Evolutionary conservation across 2,113 vertebrate genomes (phyloP).

Genomic region (Ailuropoda melanoleuca): DNA sequence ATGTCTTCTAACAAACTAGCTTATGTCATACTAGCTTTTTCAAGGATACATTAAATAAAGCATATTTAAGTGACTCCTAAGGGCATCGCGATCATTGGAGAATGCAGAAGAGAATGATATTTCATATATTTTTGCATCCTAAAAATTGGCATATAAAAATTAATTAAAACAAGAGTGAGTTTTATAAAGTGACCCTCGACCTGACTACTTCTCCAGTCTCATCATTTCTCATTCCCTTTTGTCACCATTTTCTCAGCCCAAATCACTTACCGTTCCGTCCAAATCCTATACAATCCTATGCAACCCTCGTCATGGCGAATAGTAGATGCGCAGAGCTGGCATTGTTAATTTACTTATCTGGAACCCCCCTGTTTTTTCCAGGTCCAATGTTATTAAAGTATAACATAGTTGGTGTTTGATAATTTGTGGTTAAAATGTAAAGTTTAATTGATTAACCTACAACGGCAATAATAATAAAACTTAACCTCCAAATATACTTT

Average conservation of each 20-base stretch:
- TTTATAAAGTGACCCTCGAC: background rate
- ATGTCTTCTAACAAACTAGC: background rate
- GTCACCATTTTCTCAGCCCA: background rate
- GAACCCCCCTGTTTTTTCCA: background rate
- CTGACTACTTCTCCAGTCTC: background rate
- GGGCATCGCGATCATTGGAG: background rate
- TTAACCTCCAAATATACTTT: background rate
- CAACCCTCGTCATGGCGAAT: background rate
- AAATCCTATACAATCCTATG: accelerated
- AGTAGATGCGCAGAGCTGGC: background rate
- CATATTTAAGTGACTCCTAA: background rate
- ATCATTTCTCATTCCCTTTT: background rate
- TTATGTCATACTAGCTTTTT: background rate
- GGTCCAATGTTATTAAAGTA: background rate
- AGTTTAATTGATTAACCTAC: background rate
- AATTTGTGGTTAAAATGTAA: background rate
- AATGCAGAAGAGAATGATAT: background rate
- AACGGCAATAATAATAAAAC: background rate
- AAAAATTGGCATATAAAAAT: background rate
- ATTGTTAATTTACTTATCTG: background rate
- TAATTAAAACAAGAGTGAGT: background rate
- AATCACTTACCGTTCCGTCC: background rate
- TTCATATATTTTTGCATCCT: background rate
- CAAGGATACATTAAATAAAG: background rate
- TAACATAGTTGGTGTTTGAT: background rate